These are phyloP conservation scores for Tinea semifulvella DNA, from an alignment of 2,888 invertebrate species.

Conservation along the genomic window DNA sequence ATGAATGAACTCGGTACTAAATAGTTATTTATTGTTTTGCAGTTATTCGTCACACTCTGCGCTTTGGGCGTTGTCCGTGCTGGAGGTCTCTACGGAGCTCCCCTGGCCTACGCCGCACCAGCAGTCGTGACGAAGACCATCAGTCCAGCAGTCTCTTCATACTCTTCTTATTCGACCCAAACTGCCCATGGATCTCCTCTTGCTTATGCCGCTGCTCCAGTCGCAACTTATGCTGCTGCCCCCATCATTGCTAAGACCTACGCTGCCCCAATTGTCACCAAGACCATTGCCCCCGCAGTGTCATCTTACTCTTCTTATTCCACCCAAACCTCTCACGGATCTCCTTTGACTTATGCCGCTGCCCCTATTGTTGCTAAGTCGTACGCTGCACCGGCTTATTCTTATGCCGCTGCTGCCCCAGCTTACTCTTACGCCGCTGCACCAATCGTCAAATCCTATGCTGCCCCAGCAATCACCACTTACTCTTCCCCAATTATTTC, in stretches of 20 bases:
- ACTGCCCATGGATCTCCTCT: constrained; percentile 25
- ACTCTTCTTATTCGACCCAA: constrained; percentile 29
- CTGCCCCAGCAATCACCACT: constrained; percentile 26
- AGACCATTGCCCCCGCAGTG: constrained; percentile 40
- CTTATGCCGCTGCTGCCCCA: constrained; percentile 33
- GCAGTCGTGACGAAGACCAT: constrained; percentile 26
- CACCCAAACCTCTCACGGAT: constrained; percentile 25
- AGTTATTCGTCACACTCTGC: constrained; percentile 68
- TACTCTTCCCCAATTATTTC: constrained; percentile 31
- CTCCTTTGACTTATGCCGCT: constrained; percentile 21
- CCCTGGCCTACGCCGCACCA: constrained; percentile 56
- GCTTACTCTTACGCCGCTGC: constrained; percentile 25
- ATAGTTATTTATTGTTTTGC: constrained; percentile 20
- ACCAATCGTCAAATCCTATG: constrained; percentile 16
- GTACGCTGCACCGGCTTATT: constrained; percentile 24
- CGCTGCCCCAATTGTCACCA: constrained; percentile 33
- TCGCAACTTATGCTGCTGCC: constrained; percentile 25
- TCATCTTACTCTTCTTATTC: constrained; percentile 16
- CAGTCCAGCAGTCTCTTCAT: constrained; percentile 21
- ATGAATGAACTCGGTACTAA: background rate
- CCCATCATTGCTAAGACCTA: constrained; percentile 27
- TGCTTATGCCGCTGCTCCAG: constrained; percentile 27
- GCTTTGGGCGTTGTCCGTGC: constrained; percentile 67
- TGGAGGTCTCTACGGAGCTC: constrained; percentile 57
- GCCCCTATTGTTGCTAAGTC: constrained; percentile 18